Base-by-base conservation (phyloP, 2,113 vertebrate genomes). In the Pyrgilauda ruficollis region DNA sequence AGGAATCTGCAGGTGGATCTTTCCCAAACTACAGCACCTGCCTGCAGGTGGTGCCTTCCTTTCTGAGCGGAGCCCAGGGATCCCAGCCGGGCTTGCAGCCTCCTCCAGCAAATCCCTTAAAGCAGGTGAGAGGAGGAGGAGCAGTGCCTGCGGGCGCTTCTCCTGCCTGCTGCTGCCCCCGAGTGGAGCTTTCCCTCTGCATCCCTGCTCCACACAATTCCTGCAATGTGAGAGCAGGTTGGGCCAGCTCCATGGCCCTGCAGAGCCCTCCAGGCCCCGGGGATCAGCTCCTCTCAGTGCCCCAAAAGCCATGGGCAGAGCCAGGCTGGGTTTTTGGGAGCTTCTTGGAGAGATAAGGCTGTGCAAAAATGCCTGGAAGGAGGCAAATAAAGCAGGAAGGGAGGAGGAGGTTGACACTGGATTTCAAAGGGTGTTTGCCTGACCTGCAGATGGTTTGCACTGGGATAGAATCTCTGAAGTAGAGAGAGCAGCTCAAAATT, bases 1-100 rank as follows among this genome's bases (percentile, higher is more conserved):
- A 98, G 98, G 95, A 97, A 90, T 84, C 97, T 41, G 46, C 96
- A 9, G 97, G 96, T 50, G 88, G 97, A 35, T 93, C 96, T 73
- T 98, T 97, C 76, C 97, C 97, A 56, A 98, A 97, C 92, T 98
- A 97, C 97, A 97, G 77, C 41, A 96, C 98, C 86, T 98, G 98
- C 97, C 98, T 99, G 97, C 98, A 98, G 93, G 97, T 98, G 13
- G 82, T 98, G 67, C 98, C 98, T 96, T 95, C 98, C 59, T 98
- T 98, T 97, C 98, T 98, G 91, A 95, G 97, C 49, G 98, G 98
- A 94, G 97, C 98, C 77, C 98, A 96, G 92, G 82, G 85, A 24
- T 59, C 90, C 22, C 82, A 95, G 79, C 87, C 91, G 84, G 90
- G 93, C 96, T 84, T 78, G 46, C 98, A 98, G 86, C 96, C 97